These are phyloP conservation scores for Clinocottus analis DNA, from an alignment of 2,113 vertebrate genomes.

Conservation along the genomic window DNA sequence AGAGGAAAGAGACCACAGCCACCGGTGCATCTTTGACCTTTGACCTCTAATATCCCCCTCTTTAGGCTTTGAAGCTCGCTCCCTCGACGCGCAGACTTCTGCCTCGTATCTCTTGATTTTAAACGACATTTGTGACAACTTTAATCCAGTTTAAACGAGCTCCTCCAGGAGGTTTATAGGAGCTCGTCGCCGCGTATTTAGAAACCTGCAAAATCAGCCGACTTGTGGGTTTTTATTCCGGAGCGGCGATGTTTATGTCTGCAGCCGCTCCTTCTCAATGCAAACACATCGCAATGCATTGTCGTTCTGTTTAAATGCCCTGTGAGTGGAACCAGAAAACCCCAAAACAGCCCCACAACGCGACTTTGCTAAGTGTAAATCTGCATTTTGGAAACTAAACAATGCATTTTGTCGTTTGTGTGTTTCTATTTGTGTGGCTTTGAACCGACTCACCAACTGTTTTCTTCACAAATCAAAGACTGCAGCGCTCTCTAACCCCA, in stretches of 20 bases:
- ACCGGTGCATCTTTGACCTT: slow-evolving; percentile 25
- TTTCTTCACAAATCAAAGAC: not conserved
- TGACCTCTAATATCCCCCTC: slow-evolving; percentile 15
- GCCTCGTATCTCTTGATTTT: not conserved
- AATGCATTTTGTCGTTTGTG: not conserved
- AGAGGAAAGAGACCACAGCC: not conserved
- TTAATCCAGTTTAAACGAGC: not conserved
- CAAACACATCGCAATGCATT: not conserved
- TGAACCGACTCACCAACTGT: not conserved
- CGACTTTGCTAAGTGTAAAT: not conserved
- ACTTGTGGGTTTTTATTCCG: too few relatives aligned
- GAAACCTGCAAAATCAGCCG: too few relatives aligned
- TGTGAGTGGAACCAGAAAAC: not conserved
- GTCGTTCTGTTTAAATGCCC: not conserved
- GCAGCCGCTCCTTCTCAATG: too few relatives aligned
- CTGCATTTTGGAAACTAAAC: not conserved
- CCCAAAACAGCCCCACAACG: not conserved
- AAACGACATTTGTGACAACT: not conserved
- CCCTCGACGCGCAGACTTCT: not conserved
- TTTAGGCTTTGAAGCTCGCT: too few relatives aligned
- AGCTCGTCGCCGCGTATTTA: too few relatives aligned
- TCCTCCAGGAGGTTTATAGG: not conserved
- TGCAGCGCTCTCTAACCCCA: not conserved
- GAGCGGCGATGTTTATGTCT: too few relatives aligned
- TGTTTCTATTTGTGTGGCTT: not conserved